phyloP scores from a whole-genome alignment of 1,140 invertebrate genomes.

The Pygmarrhopalites habei region DNA sequence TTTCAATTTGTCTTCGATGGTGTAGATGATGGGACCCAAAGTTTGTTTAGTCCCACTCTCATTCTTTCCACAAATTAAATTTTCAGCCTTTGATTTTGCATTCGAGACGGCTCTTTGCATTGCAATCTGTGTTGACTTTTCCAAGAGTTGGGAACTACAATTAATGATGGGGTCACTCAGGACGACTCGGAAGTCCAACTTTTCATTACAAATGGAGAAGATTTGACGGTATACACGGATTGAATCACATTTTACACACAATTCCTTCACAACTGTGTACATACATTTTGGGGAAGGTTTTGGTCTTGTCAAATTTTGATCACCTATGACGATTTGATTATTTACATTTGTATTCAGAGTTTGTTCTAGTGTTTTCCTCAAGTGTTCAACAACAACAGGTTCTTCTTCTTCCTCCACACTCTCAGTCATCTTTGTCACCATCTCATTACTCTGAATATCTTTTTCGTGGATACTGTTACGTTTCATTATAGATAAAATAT shows the following conservation, averaged over 20 bases:
- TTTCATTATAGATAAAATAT: slow-evolving; percentile 20
- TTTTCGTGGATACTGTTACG: neutral
- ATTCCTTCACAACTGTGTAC: slow-evolving; percentile 19
- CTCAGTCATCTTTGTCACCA: neutral
- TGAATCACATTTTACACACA: slow-evolving; percentile 16
- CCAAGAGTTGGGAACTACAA: slow-evolving; percentile 7
- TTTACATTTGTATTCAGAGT: neutral
- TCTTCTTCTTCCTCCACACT: slow-evolving; percentile 8
- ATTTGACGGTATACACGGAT: slow-evolving; percentile 19
- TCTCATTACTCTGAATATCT: neutral
- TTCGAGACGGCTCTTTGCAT: slow-evolving; percentile 13
- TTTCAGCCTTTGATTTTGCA: slow-evolving; percentile 16
- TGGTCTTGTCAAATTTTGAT: neutral
- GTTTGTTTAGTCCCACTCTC: neutral
- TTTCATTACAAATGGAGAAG: slow-evolving; percentile 19
- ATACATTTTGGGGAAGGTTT: neutral
- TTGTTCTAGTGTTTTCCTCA: no score
- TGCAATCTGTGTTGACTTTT: slow-evolving; percentile 13
- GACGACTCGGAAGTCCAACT: slow-evolving; percentile 23
- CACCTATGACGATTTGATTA: neutral
- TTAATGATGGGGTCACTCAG: slow-evolving; percentile 22
- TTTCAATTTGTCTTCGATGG: slow-evolving; percentile 15
- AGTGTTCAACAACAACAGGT: no score
- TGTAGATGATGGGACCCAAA: slow-evolving; percentile 19
- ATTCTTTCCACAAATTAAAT: slow-evolving; percentile 14